Conservation (phyloP, 2,888 invertebrate species). For the Parascotia fuliginaria region DNA sequence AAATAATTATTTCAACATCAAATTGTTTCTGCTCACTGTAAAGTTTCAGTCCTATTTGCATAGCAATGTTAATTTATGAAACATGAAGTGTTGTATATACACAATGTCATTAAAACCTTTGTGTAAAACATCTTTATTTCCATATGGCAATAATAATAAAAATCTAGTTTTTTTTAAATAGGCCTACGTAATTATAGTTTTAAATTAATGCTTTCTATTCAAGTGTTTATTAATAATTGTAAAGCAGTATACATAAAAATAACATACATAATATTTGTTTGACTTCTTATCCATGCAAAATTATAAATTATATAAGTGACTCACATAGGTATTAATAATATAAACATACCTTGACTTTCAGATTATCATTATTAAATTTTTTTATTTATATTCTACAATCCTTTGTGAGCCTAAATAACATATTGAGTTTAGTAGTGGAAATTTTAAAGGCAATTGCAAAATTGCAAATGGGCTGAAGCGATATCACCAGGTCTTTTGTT, state of each 20-base stretch:
- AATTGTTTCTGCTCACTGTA: constrained; percentile 12
- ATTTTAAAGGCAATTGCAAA: not conserved
- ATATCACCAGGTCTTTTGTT: too few species aligned
- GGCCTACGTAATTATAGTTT: too few species aligned
- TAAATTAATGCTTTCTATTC: too few species aligned
- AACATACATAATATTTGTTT: constrained; percentile 2
- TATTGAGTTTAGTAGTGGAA: not conserved
- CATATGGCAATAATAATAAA: too few species aligned
- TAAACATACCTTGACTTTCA: constrained; percentile 1
- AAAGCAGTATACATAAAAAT: too few species aligned
- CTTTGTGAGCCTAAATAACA: not conserved
- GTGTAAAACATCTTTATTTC: not conserved
- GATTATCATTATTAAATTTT: not conserved
- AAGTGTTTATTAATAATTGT: not conserved
- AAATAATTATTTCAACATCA: constrained; percentile 10
- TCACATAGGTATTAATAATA: not conserved
- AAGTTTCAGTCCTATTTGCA: constrained; percentile 38
- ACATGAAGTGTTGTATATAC: constrained; percentile 42
- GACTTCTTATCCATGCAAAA: constrained; percentile 1
- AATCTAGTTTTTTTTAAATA: too few species aligned
- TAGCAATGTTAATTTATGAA: constrained; percentile 48
- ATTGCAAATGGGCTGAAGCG: too few species aligned
- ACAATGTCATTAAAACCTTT: not conserved
- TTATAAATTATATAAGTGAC: not conserved
- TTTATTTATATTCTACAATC: not conserved